phyloP scores from a whole-genome alignment of 2,888 invertebrate genomes.

The Dromius quadrimaculatus region DNA sequence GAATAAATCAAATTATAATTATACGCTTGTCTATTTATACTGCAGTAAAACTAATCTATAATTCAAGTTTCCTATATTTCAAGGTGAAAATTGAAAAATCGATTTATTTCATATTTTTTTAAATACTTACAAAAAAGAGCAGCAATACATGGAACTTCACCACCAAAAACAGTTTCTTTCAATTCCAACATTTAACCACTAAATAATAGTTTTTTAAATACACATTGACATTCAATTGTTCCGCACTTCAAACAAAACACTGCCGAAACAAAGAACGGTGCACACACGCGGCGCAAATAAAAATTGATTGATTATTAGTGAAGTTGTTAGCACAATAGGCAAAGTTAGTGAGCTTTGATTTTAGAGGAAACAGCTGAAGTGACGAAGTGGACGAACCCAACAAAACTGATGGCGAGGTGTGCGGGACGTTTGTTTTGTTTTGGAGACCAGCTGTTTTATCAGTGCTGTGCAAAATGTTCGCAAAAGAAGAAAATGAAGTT shows the following conservation, averaged over 20 bases:
- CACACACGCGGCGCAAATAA: constrained; percentile 1
- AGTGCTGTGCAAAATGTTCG: constrained; percentile 33
- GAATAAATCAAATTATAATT: too few relatives aligned
- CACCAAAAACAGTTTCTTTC: background rate
- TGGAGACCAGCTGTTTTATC: constrained; percentile 45
- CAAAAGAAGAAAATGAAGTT: too few relatives aligned
- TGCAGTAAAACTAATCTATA: too few relatives aligned
- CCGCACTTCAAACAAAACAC: too few relatives aligned
- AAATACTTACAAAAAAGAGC: constrained; percentile 42
- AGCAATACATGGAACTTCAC: constrained; percentile 34
- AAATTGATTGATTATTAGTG: constrained; percentile 10
- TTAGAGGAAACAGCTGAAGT: constrained; percentile 43
- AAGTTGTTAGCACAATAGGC: too few relatives aligned
- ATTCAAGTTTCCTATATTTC: too few relatives aligned
- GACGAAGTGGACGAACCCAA: constrained; percentile 24
- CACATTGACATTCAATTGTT: background rate
- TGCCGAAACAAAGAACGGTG: constrained; percentile 16
- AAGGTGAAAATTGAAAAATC: background rate
- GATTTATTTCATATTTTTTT: background rate
- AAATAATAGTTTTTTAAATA: too few relatives aligned
- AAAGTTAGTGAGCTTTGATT: background rate
- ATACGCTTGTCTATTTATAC: too few relatives aligned
- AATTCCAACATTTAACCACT: constrained; percentile 1
- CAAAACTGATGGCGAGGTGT: constrained; percentile 43
- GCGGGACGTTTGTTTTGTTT: constrained; percentile 45